These are phyloP conservation scores for Patella vulgata DNA, from an alignment of 1,140 invertebrate species.

Conservation along the genomic window DNA sequence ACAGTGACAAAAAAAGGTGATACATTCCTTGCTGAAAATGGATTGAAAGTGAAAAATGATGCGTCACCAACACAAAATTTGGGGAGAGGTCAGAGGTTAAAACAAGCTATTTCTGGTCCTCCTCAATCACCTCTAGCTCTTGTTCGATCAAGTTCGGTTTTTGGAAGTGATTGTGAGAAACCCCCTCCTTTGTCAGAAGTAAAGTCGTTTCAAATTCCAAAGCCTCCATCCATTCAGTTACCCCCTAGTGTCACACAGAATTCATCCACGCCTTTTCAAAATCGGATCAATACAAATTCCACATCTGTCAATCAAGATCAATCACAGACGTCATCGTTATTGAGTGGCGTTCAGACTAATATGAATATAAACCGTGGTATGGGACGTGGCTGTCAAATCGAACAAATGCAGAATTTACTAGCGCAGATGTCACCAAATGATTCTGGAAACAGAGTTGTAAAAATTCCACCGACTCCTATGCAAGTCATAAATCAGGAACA, in stretches of 20 bases:
- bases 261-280: background rate
- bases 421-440: too few species aligned
- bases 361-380: too few species aligned
- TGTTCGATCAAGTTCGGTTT: background rate
- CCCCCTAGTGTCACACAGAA: background rate
- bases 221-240: background rate
- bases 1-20: constrained; percentile 5
- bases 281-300: background rate
- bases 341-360: too few species aligned
- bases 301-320: background rate
- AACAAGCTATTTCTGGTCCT: background rate
- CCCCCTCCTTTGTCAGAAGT: background rate
- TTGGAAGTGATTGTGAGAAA: background rate
- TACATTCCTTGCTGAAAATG: background rate
- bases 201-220: background rate
- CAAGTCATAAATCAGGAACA: too few species aligned
- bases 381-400: too few species aligned
- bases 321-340: too few species aligned
- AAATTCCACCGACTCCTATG: too few species aligned
- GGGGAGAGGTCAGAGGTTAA: background rate
- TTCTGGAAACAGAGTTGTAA: too few species aligned
- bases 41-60: background rate
- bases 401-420: too few species aligned
- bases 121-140: constrained; percentile 1
- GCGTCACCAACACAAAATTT: background rate